Conservation (phyloP, 2,888 invertebrate species). For the Craniophora ligustri region DNA sequence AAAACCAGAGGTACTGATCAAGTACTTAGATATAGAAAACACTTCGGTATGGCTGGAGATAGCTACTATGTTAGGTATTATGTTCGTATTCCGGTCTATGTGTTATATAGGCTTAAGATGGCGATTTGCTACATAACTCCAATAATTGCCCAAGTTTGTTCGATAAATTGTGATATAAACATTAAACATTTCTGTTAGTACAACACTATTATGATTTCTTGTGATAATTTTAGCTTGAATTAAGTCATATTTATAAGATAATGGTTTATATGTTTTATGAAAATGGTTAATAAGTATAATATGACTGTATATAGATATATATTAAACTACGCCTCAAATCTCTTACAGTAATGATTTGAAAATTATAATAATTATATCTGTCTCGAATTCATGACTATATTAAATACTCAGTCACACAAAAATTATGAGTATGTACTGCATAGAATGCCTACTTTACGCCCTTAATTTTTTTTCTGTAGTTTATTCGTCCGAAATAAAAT, state of each 20-base stretch:
- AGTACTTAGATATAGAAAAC: constrained; percentile 89
- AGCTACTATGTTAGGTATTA: constrained; percentile 80
- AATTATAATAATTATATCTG: constrained; percentile 9
- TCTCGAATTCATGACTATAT: constrained; percentile 25
- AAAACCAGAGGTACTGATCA: constrained; percentile 89
- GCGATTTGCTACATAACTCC: constrained; percentile 84
- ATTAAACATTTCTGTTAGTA: constrained; percentile 48
- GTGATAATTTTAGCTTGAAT: constrained; percentile 36
- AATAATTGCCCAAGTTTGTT: neutral
- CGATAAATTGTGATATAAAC: constrained; percentile 40
- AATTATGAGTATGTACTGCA: too few species aligned
- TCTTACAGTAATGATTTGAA: too few species aligned
- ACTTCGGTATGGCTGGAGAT: constrained; percentile 89
- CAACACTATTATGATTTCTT: constrained; percentile 36
- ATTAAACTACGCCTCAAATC: too few species aligned
- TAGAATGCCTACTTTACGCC: too few species aligned
- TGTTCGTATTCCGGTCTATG: constrained; percentile 88
- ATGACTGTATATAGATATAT: neutral
- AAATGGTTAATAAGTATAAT: neutral
- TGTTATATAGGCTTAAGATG: constrained; percentile 89
- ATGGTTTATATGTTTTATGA: constrained; percentile 2
- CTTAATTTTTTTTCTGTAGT: too few species aligned
- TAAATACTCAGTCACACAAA: too few species aligned
- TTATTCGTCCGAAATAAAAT: too few species aligned
- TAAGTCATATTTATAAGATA: constrained; percentile 16